Percentiles rank a stretch among this genome's conserved stretches.
Conservation (phyloP, 2,113 vertebrate species). For the Otis tarda region DNA sequence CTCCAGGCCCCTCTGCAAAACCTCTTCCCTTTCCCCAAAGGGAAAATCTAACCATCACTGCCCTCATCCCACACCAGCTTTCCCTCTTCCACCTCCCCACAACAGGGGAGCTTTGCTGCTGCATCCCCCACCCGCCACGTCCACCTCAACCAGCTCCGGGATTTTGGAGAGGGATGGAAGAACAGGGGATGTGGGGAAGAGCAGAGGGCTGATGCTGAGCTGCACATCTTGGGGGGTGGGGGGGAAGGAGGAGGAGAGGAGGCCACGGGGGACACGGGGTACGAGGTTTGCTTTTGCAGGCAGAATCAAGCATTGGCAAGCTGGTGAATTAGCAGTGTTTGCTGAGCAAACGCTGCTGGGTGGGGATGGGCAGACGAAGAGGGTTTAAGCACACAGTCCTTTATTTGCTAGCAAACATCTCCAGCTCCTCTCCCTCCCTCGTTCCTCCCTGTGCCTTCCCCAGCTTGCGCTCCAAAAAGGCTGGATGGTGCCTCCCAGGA, state of each 20-base stretch:
- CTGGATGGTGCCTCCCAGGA: neutral
- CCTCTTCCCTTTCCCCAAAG: neutral
- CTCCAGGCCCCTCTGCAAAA: neutral
- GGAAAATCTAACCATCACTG: neutral
- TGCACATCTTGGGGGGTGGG: neutral
- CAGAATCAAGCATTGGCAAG: neutral
- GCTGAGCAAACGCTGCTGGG: conserved; percentile 71
- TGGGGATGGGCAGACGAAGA: conserved; percentile 38
- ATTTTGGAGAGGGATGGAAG: neutral
- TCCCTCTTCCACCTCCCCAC: neutral
- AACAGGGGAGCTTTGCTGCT: neutral
- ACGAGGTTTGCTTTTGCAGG: conserved; percentile 32
- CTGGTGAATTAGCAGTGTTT: conserved; percentile 74
- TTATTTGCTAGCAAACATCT: conserved; percentile 70
- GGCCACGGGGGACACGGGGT: neutral
- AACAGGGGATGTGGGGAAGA: fast-evolving
- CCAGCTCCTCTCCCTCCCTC: neutral
- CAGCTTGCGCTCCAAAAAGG: neutral
- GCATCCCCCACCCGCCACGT: fast-evolving
- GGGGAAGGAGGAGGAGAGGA: neutral
- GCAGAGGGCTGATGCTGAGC: neutral
- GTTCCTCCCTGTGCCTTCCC: neutral
- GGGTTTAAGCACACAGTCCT: conserved; percentile 57
- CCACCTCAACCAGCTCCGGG: neutral
- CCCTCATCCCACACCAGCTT: neutral